A percentile compares a stretch with the other conserved stretches of the same genome.
Evolutionary conservation across 2,797 vertebrate genomes (phyloP).

Genomic region (Oreochromis grahami): DNA sequence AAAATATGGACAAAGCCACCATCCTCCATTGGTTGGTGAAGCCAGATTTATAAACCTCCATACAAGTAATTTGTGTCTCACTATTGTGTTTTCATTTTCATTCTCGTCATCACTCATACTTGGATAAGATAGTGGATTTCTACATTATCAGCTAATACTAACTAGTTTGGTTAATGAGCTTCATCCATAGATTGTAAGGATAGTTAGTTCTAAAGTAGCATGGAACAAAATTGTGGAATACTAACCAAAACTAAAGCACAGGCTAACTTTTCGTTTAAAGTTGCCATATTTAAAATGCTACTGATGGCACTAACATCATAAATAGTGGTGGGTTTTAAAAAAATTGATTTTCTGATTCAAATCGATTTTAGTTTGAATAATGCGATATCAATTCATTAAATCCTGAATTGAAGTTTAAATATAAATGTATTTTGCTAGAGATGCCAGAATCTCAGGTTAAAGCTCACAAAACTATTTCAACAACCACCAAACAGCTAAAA

Average conservation of each 20-base stretch:
- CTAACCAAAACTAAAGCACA: neutral
- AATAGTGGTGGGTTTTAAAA: neutral
- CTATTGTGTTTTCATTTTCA: neutral
- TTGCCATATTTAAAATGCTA: neutral
- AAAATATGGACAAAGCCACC: neutral
- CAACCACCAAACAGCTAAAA: accelerated
- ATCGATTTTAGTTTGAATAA: neutral
- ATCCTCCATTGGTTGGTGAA: neutral
- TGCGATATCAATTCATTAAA: accelerated
- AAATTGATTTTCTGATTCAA: too few relatives aligned
- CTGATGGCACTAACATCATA: neutral
- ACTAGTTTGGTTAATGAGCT: neutral
- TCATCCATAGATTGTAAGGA: neutral
- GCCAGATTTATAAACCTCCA: neutral
- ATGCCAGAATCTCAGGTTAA: accelerated
- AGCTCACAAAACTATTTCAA: neutral
- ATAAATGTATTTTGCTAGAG: neutral
- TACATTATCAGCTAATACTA: neutral
- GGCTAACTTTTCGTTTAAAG: neutral
- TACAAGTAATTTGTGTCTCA: neutral
- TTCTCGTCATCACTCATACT: neutral
- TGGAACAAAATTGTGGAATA: neutral
- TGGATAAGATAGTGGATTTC: neutral
- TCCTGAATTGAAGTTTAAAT: neutral
- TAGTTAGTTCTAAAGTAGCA: neutral